Base-by-base conservation (phyloP, 2,113 vertebrate genomes). In the Limanda limanda region DNA sequence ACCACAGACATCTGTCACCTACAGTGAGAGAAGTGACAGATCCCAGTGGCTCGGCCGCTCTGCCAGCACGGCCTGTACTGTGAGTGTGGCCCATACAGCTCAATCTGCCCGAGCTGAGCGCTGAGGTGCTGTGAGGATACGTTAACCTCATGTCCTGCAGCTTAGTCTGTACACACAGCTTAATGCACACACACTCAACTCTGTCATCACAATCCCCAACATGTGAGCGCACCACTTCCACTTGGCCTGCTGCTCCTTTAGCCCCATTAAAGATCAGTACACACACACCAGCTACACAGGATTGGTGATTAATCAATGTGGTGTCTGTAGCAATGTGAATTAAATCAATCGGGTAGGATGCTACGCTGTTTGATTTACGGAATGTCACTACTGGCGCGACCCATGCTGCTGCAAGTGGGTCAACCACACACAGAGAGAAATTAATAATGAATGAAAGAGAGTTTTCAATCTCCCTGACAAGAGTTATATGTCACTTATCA, bases 141-240 rank as follows among this genome's bases (percentile, higher is more conserved):
- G 1, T 64, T 31, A 69, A 82, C 59, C 65, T 67, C 54, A 71
- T 61, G 68, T 83, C 72, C 70, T 25, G 24, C 58, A 40, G 81
- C 61, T 91, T 85, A 82, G 70, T 56, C 79, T 83, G 62, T 69
- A 48, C 65, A 56, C 75, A 83, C 81, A 83, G 77, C 77, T 85
- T 87, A 86, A 84, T 61, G 69, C 70, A 59, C 74, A 85, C 40
- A 86, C 47, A 66, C 76, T 10, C 61, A 47, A 24, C 35, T 7
- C 17, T 67, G 63, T 56, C 65, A n/a, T 83, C 76, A 75, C 79
- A 89, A 86, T 86, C 72, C 74, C 68, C 13, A 48, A 82, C 81
- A 85, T n/a, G 64, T 89, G 88, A 90, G 79, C 23, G 1, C 35
- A 62, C 57, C 40, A 71, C 69, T 80, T 79, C 87, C 59, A 42